Base-by-base conservation (phyloP, 2,113 vertebrate species). In the Acrocephalus kingi region DNA sequence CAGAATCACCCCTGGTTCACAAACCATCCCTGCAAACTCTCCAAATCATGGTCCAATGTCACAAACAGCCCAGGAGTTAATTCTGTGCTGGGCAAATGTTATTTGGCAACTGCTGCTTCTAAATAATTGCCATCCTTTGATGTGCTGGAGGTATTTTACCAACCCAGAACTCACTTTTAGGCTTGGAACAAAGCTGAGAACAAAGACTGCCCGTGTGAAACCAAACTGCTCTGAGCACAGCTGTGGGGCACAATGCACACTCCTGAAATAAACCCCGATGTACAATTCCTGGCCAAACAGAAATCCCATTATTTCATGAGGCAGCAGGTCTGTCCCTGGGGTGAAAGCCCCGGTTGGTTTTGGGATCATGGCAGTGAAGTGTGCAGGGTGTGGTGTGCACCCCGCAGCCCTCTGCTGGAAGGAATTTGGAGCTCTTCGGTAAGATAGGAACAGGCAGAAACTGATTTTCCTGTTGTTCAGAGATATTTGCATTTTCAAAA, bases 111-210 rank as follows among this genome's bases (percentile, higher is more conserved):
- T 24, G 52, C 74, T 91, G 66, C 13, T 89, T 93, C 95, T 35
- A 63, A 94, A 72, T 72, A 92, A 79, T 96, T 76, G 94, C 71
- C 41, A 41, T 52, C 48, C 55, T 92, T 93, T 80, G 71, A 96
- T 78, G 48, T 30, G 19, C 17, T 81, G 56, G 43, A 25, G 78
- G 6, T 62, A 63, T 89, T 94, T 87, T 56, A 81, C 66, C 66
- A 51, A 45, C n/a, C 28, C 66, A 75, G 82, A 89, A 31, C 21
- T 25, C 22, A 56, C 58, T 89, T 93, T 72, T 48, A 17, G 15
- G 37, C 92, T 95, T 91, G 92, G 93, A 96, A 94, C 89, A 89
- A 91, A 96, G 79, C 81, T 28, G 87, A 84, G 92, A 96, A 93
- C 77, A 95, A 93, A 91, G 87, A 3, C 10, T 63, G 64, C 87